phyloP scores from a whole-genome alignment of 92 coral and sea anemone species.

The Actinostola sp. region DNA sequence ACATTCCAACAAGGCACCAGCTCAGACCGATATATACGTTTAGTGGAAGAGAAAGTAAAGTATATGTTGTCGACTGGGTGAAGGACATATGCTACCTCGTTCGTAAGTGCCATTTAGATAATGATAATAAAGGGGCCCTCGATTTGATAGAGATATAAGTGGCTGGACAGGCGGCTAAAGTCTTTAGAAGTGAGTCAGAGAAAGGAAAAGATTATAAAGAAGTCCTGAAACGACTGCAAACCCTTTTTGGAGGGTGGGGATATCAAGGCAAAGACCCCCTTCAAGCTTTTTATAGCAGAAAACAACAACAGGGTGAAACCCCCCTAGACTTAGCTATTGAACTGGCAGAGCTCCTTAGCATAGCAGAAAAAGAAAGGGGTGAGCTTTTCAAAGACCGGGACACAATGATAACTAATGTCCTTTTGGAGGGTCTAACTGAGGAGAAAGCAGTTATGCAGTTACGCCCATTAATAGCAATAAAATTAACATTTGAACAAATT shows the following conservation, averaged over 20 bases:
- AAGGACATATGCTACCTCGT: constrained; percentile 3
- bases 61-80: constrained; percentile 20
- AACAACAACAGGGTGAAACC: constrained; percentile 3
- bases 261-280: constrained; percentile 14
- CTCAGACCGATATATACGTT: constrained; percentile 1
- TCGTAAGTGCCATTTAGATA: constrained; percentile 7
- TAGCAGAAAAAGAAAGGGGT: constrained; percentile 10
- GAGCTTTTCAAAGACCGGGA: not conserved
- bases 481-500: not conserved
- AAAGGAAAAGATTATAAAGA: constrained; percentile 9
- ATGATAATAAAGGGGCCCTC: constrained; percentile 23
- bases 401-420: not conserved
- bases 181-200: constrained; percentile 14
- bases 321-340: constrained; percentile 24
- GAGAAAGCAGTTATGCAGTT: not conserved
- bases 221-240: constrained; percentile 18
- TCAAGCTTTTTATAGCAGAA: constrained; percentile 2
- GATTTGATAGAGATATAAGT: constrained; percentile 15
- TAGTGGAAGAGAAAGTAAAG: constrained; percentile 5
- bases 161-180: constrained; percentile 21
- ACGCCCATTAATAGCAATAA: not conserved
- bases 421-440: not conserved
- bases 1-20: not conserved
- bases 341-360: constrained; percentile 18
- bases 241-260: constrained; percentile 9